Percentiles rank a stretch among this genome's conserved stretches.
Conservation (phyloP, 92 coral and sea anemone species). For the Muricea muricata region DNA sequence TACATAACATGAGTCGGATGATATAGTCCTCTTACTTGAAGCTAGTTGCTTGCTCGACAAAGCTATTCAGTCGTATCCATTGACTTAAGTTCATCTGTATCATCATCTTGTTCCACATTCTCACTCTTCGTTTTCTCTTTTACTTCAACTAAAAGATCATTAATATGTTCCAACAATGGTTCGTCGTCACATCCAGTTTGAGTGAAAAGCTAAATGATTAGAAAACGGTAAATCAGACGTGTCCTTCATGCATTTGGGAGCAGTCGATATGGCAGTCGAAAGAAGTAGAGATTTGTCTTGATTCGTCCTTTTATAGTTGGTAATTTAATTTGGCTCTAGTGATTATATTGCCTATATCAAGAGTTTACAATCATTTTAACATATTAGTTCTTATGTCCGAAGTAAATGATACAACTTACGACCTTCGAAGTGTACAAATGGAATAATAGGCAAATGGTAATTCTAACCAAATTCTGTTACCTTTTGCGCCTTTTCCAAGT, state of each 20-base stretch:
- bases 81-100: constrained; percentile 9
- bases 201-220: constrained; percentile 56
- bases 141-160: constrained; percentile 72
- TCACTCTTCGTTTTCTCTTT: constrained; percentile 39
- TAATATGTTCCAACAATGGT: constrained; percentile 81
- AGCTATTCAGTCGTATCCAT: constrained; percentile 12
- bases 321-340: too few species aligned
- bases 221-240: not conserved
- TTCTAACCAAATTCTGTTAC: too few species aligned
- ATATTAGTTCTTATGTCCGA: too few species aligned
- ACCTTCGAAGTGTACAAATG: too few species aligned
- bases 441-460: too few species aligned
- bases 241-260: too few species aligned
- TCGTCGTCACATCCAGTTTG: constrained; percentile 76
- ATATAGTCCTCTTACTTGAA: not conserved
- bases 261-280: too few species aligned
- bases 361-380: too few species aligned
- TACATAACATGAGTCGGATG: not conserved
- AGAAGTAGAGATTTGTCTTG: too few species aligned
- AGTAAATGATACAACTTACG: too few species aligned
- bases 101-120: constrained; percentile 52
- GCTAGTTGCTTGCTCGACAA: not conserved
- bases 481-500: constrained; percentile 85
- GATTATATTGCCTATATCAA: too few species aligned
- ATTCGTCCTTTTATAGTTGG: too few species aligned